phyloP scores from a whole-genome alignment of 2,113 vertebrate species.

The Chaenogobius annularis region DNA sequence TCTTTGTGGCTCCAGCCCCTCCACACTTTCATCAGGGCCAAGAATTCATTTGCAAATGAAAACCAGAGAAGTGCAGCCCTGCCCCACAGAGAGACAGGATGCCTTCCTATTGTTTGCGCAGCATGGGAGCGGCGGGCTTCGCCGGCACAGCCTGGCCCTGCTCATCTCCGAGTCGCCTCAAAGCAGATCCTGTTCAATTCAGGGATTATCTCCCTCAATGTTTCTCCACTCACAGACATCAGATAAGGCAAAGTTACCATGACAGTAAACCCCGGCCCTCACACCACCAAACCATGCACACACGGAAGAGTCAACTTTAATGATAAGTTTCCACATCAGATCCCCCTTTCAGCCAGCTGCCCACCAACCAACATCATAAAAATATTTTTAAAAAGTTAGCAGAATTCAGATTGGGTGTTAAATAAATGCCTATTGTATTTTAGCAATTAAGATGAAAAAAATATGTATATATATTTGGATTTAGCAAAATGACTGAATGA shows the following conservation, averaged over 20 bases:
- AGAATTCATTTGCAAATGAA: slow-evolving; percentile 99
- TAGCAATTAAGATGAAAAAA: not conserved
- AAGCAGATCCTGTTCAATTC: slow-evolving; percentile 98
- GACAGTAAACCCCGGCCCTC: slow-evolving; percentile 84
- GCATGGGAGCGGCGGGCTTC: slow-evolving; percentile 95
- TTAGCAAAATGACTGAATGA: too few relatives aligned
- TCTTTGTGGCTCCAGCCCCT: slow-evolving; percentile 88
- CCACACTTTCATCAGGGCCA: slow-evolving; percentile 91
- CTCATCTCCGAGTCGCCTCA: slow-evolving; percentile 89
- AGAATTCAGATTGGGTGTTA: slow-evolving; percentile 48
- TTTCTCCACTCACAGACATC: slow-evolving; percentile 91
- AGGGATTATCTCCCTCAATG: slow-evolving; percentile 99
- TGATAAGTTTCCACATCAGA: slow-evolving; percentile 79
- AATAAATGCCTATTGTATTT: slow-evolving; percentile 32
- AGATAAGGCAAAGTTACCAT: slow-evolving; percentile 99
- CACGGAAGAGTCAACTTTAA: slow-evolving; percentile 75
- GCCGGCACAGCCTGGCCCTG: slow-evolving; percentile 91
- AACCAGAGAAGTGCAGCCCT: slow-evolving; percentile 91
- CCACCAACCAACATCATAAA: slow-evolving; percentile 24
- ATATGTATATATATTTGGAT: not conserved
- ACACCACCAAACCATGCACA: slow-evolving; percentile 77
- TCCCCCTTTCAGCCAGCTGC: slow-evolving; percentile 35
- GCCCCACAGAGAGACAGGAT: slow-evolving; percentile 98
- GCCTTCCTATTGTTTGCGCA: slow-evolving; percentile 98
- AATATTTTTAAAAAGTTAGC: slow-evolving; percentile 33